A percentile compares a stretch with the other conserved stretches of the same genome.
Conservation (phyloP, 2,888 invertebrate genomes). For the Argynnis bischoffii region DNA sequence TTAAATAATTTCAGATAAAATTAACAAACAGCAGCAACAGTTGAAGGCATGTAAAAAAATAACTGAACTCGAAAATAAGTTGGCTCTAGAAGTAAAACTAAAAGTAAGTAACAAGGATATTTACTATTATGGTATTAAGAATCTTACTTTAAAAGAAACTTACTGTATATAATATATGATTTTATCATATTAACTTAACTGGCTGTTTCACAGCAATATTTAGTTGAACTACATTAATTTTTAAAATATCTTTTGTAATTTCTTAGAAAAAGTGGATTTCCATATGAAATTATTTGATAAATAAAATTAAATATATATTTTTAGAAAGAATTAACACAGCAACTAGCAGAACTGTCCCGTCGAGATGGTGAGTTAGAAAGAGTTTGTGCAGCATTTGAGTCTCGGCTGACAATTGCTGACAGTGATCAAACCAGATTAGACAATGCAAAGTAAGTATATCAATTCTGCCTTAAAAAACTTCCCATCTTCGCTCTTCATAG, state of each 20-base stretch:
- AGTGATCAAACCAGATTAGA: slow-evolving; percentile 63
- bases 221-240: too few species aligned
- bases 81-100: slow-evolving; percentile 60
- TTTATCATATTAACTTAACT: too few species aligned
- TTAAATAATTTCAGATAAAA: slow-evolving; percentile 55
- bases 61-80: slow-evolving; percentile 59
- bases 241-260: too few species aligned
- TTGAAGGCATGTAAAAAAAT: slow-evolving; percentile 61
- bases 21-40: slow-evolving; percentile 59
- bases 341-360: slow-evolving; percentile 51
- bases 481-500: neutral
- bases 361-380: slow-evolving; percentile 56
- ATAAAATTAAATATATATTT: slow-evolving; percentile 24
- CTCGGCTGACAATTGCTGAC: slow-evolving; percentile 60
- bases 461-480: neutral
- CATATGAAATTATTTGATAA: neutral
- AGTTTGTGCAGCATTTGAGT: slow-evolving; percentile 55
- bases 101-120: slow-evolving; percentile 53
- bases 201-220: too few species aligned
- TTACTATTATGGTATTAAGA: too few species aligned
- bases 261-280: too few species aligned
- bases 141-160: too few species aligned
- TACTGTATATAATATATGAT: too few species aligned
- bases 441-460: slow-evolving; percentile 59
- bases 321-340: slow-evolving; percentile 58